Evolutionary conservation across 1,140 invertebrate species (phyloP).

Genomic region (Geopemphigus sp.): DNA sequence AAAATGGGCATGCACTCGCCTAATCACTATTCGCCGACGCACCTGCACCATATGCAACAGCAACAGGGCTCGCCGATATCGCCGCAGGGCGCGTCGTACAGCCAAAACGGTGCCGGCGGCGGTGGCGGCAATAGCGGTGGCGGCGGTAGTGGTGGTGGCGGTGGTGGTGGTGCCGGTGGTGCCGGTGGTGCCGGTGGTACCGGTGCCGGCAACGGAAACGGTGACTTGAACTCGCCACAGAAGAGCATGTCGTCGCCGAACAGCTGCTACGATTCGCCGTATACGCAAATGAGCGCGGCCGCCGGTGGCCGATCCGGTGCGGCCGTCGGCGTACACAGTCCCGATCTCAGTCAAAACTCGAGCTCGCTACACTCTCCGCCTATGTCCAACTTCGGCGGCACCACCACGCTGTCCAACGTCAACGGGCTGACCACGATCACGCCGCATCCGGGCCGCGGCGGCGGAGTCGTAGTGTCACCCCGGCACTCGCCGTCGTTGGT

Average conservation of each 20-base stretch:
- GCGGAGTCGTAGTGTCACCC: slow-evolving; percentile 54
- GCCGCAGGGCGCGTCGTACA: slow-evolving; percentile 72
- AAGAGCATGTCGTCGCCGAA: slow-evolving; percentile 72
- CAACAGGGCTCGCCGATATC: slow-evolving; percentile 70
- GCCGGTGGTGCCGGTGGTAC: neutral
- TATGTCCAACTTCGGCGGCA: slow-evolving; percentile 53
- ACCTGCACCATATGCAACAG: slow-evolving; percentile 54
- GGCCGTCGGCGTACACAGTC: slow-evolving; percentile 58
- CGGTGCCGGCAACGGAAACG: slow-evolving; percentile 51
- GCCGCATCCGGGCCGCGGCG: slow-evolving; percentile 55
- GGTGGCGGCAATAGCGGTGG: neutral
- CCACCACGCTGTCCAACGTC: slow-evolving; percentile 57
- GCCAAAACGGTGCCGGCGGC: slow-evolving; percentile 69
- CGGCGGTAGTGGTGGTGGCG: no score
- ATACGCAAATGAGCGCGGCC: slow-evolving; percentile 62
- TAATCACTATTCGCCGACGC: slow-evolving; percentile 71
- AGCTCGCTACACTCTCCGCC: slow-evolving; percentile 53
- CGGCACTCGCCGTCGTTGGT: slow-evolving; percentile 56
- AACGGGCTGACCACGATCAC: slow-evolving; percentile 61
- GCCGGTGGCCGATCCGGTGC: slow-evolving; percentile 53
- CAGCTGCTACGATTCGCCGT: slow-evolving; percentile 65
- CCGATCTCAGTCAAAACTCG: slow-evolving; percentile 54
- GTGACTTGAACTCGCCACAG: slow-evolving; percentile 68
- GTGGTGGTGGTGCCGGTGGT: slow-evolving; percentile 51
- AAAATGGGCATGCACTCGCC: slow-evolving; percentile 71